Base-by-base conservation (phyloP, 2,888 invertebrate genomes). In the Emmelina monodactyla region DNA sequence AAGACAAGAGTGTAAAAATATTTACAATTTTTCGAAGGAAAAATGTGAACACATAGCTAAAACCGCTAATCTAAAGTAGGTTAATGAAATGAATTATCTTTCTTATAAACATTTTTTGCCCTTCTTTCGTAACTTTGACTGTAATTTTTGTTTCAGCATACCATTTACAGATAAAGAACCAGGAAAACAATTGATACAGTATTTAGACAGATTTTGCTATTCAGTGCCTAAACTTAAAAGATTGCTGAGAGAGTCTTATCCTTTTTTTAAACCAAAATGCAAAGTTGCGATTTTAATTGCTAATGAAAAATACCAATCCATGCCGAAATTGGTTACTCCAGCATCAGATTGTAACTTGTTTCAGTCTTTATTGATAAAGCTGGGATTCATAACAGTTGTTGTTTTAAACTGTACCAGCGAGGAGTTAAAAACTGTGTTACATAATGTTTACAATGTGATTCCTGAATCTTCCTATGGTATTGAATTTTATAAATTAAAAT, bases 231-330 rank as follows among this genome's bases (percentile, higher is more conserved):
- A 62, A 16, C 79, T 61, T 33, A 54, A 46, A 35, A 42, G 60
- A 16, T n/a, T n/a, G n/a, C n/a, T n/a, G n/a, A n/a, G n/a, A n/a
- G n/a, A n/a, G n/a, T n/a, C n/a, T n/a, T n/a, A n/a, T n/a, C n/a
- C n/a, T n/a, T 71, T 58, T 34, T 72, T 70, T 42, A 59, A 49
- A 34, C 78, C 75, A 1, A 49, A 57, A 25, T 45, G 66, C 1
- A 81, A 81, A 57, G 53, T 81, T 12, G 81, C 81, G 1, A 61
- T 81, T 35, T 50, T 81, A 0, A 63, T 81, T 34, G 78, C 69
- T 0, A 81, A 81, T 42, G 65, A 76, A 16, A 67, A 62, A 46
- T 81, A 81, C 39, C 44, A 45, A 15, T 41, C 70, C 44, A 58
- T 80, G 39, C 56, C 73, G 0, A 69, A 71, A 36, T 40, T 81